These are phyloP conservation scores for Chymomyza procnemis DNA, from an alignment of 2,888 invertebrate genomes.

Conservation along the genomic window DNA sequence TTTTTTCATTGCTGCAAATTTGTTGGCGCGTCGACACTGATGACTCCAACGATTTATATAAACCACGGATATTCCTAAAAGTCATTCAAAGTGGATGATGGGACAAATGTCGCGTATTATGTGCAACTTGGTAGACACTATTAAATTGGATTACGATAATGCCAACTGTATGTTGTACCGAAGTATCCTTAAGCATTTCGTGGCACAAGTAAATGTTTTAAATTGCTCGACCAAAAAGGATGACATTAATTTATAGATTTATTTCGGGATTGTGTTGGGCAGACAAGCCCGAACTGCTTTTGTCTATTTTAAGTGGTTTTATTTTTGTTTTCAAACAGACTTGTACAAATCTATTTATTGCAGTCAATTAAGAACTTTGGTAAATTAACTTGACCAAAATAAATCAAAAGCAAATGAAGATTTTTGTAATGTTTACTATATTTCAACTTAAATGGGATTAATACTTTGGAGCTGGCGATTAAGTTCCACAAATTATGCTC, in stretches of 20 bases:
- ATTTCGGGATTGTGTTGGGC: neutral
- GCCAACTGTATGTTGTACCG: conserved; percentile 28
- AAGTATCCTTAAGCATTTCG: conserved; percentile 29
- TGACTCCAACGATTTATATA: conserved; percentile 31
- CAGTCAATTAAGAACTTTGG: too few relatives aligned
- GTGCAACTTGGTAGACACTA: conserved; percentile 15
- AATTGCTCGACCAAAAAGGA: neutral
- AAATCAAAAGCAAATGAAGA: too few relatives aligned
- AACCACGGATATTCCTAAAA: conserved; percentile 20
- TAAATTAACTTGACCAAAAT: too few relatives aligned
- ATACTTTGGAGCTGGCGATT: too few relatives aligned
- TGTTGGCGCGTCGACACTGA: conserved; percentile 44
- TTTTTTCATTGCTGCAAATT: conserved; percentile 56
- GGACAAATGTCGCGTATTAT: neutral
- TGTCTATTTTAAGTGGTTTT: too few relatives aligned
- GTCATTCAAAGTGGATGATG: conserved; percentile 17
- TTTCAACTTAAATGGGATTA: too few relatives aligned
- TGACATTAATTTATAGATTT: neutral
- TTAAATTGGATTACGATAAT: conserved; percentile 33
- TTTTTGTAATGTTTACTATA: too few relatives aligned
- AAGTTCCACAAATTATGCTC: too few relatives aligned
- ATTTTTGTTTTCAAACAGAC: too few relatives aligned
- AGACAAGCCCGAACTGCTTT: neutral
- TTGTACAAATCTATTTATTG: too few relatives aligned
- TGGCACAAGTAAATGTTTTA: conserved; percentile 3